Conservation (phyloP, 2,888 invertebrate genomes). For the Matsumyia berberina region DNA sequence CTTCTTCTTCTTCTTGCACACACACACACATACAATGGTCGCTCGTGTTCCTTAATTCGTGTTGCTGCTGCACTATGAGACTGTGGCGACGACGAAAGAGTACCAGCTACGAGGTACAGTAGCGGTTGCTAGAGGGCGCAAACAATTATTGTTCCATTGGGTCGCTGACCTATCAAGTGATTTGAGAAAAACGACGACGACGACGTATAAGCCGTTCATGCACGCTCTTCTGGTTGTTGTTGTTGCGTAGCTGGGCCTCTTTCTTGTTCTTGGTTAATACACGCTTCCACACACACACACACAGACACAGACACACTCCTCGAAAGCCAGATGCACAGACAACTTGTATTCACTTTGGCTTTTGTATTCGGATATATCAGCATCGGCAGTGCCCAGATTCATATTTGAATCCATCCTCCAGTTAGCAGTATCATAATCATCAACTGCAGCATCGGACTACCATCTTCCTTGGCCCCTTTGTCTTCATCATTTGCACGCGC, state of each 20-base stretch:
- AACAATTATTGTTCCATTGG: conserved; percentile 77
- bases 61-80: conserved; percentile 56
- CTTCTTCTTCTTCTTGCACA: conserved; percentile 28
- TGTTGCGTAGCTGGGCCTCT: conserved; percentile 73
- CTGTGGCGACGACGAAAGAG: conserved; percentile 45
- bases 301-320: conserved; percentile 8
- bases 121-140: conserved; percentile 76
- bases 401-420: conserved; percentile 61
- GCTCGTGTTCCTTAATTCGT: conserved; percentile 60
- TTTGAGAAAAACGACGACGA: conserved; percentile 68
- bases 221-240: conserved; percentile 33
- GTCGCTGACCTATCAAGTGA: conserved; percentile 77
- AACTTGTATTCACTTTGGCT: conserved; percentile 32
- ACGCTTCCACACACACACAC: conserved; percentile 14
- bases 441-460: conserved; percentile 4
- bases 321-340: conserved; percentile 8
- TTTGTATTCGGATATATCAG: conserved; percentile 55
- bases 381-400: conserved; percentile 52
- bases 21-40: conserved; percentile 10
- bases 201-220: conserved; percentile 31
- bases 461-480: conserved; percentile 50
- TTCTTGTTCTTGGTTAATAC: conserved; percentile 62
- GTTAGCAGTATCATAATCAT: conserved; percentile 44
- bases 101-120: conserved; percentile 60
- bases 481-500: conserved; percentile 60